These are phyloP conservation scores for Sparidentex hasta DNA, from an alignment of 2,797 vertebrate genomes.

Conservation along the genomic window DNA sequence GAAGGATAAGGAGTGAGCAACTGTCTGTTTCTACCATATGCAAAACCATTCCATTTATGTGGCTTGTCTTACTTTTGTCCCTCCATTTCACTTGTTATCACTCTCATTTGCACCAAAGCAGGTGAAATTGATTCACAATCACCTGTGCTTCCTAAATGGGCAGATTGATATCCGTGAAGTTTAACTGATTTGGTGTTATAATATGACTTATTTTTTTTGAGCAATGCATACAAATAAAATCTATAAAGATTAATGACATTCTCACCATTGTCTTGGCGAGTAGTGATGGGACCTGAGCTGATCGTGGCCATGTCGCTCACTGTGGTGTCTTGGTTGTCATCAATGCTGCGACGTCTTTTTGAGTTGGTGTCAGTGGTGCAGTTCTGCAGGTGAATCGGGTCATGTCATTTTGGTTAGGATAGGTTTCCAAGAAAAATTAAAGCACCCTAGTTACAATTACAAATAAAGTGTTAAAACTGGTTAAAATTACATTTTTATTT, in stretches of 20 bases:
- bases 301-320: constrained; percentile 79
- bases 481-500: background rate
- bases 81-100: too few relatives aligned
- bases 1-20: too few relatives aligned
- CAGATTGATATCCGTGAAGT: too few relatives aligned
- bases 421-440: background rate
- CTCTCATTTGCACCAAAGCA: too few relatives aligned
- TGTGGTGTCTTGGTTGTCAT: constrained; percentile 39
- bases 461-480: background rate
- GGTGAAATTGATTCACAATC: too few relatives aligned
- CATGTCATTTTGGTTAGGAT: background rate
- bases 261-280: constrained; percentile 66
- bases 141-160: too few relatives aligned
- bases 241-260: background rate
- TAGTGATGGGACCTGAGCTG: constrained; percentile 75
- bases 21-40: too few relatives aligned
- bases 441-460: background rate
- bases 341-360: constrained; percentile 54
- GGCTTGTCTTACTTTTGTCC: too few relatives aligned
- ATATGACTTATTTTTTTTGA: too few relatives aligned
- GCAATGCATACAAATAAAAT: too few relatives aligned
- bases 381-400: constrained; percentile 60
- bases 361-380: constrained; percentile 43
- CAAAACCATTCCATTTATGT: too few relatives aligned
- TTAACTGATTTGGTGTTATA: too few relatives aligned